These are phyloP conservation scores for Dicroscelio sp. DNA, from an alignment of 2,888 invertebrate species.

Conservation along the genomic window DNA sequence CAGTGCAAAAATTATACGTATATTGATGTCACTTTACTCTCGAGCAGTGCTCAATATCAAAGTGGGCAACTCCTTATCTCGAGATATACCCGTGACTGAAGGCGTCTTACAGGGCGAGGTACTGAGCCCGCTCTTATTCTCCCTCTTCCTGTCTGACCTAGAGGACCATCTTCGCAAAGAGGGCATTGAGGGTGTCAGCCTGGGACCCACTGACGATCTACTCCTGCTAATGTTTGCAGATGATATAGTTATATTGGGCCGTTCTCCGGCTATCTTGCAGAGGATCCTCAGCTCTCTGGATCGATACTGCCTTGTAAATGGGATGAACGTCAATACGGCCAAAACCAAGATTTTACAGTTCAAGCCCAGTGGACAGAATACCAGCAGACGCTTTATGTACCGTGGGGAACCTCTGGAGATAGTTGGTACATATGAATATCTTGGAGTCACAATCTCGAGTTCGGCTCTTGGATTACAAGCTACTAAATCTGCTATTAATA, in stretches of 20 bases:
- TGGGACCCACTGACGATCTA: not conserved
- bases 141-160: not conserved
- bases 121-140: not conserved
- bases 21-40: not conserved
- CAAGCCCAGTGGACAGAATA: not conserved
- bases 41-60: not conserved
- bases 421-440: not conserved
- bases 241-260: not conserved
- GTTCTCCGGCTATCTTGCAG: not conserved
- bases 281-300: not conserved
- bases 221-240: not conserved
- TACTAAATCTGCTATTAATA: not conserved
- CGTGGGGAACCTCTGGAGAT: not conserved
- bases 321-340: not conserved
- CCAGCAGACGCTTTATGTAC: not conserved
- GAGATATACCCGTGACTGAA: not conserved
- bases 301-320: not conserved
- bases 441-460: not conserved
- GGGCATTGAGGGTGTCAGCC: not conserved
- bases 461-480: not conserved
- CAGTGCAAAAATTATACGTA: not conserved
- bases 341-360: not conserved
- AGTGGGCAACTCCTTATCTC: not conserved
- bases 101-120: not conserved
- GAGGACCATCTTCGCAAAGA: not conserved